Base-by-base conservation (phyloP, 1,140 invertebrate species). In the Goniozus legneri region DNA sequence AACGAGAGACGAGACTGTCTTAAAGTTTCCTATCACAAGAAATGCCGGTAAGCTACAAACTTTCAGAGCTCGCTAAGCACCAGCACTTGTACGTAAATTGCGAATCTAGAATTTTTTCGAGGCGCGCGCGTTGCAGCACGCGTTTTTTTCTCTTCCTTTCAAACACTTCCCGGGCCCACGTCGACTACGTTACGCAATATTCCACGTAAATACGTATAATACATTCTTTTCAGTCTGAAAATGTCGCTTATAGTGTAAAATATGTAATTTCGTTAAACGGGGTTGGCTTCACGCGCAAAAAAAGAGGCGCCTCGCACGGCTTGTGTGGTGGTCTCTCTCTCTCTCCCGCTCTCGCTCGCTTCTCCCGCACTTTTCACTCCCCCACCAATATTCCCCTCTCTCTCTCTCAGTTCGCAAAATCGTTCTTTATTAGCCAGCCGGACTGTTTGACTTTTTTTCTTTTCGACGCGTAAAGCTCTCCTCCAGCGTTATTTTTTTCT, bases 131-230 rank as follows among this genome's bases (percentile, higher is more conserved):
- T n/a, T n/a, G n/a, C n/a, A n/a, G n/a, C n/a, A n/a, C n/a, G n/a
- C n/a, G n/a, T n/a, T n/a, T n/a, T n/a, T n/a, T n/a, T n/a, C n/a
- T n/a, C n/a, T n/a, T n/a, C n/a, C 56, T 54, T 51, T 33, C 44
- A 54, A 58, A 58, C 47, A 59, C 47, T 60, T 56, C 53, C 54
- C 54, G 50, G n/a, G 57, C 30, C 50, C 50, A 50, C 39, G 59
- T 38, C n/a, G n/a, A n/a, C n/a, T n/a, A n/a, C 38, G 52, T 64
- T 64, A 64, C 62, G 62, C 62, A 64, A 64, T 59, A 48, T 56
- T 61, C 62, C 50, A 60, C 60, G 58, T 58, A 64, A 64, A 62
- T 62, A 62, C 62, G n/a, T n/a, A 62, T 62, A 64, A 61, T 49
- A 53, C 55, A 42, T 56, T 58, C 48, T n/a, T n/a, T n/a, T n/a